phyloP scores from a whole-genome alignment of 2,113 vertebrate genomes.

The Melierax canorus region DNA sequence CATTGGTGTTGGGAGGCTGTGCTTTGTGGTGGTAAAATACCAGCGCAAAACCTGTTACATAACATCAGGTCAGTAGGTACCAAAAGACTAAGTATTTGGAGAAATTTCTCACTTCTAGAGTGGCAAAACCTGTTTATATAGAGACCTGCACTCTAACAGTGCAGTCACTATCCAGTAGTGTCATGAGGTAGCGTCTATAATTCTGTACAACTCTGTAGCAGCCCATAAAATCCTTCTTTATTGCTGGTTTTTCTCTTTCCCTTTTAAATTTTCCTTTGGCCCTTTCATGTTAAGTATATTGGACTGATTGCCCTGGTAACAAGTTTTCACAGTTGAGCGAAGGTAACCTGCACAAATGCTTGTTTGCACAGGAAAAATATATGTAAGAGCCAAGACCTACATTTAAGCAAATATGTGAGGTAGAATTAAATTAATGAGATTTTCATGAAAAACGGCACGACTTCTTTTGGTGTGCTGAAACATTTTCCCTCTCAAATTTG shows the following conservation, averaged over 20 bases:
- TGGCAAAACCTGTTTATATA: neutral
- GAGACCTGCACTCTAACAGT: neutral
- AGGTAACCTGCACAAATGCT: conserved; percentile 45
- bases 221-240: neutral
- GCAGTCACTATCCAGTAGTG: neutral
- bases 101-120: conserved; percentile 43
- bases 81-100: conserved; percentile 18
- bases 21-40: conserved; percentile 48
- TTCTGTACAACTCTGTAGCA: neutral
- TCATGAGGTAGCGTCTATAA: neutral
- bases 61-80: conserved; percentile 43
- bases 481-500: neutral
- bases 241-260: neutral
- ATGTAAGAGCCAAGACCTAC: conserved; percentile 24
- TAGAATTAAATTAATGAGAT: conserved; percentile 20
- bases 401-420: conserved; percentile 42
- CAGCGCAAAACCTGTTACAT: conserved; percentile 34
- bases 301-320: conserved; percentile 27
- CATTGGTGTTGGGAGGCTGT: conserved; percentile 61
- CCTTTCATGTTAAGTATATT: conserved; percentile 13
- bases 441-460: neutral
- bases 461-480: neutral
- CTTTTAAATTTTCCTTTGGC: conserved; percentile 19
- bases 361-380: conserved; percentile 40
- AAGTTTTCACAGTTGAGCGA: neutral